Base-by-base conservation (phyloP, 92 coral and sea anemone species). In the Phenganax subtilis region DNA sequence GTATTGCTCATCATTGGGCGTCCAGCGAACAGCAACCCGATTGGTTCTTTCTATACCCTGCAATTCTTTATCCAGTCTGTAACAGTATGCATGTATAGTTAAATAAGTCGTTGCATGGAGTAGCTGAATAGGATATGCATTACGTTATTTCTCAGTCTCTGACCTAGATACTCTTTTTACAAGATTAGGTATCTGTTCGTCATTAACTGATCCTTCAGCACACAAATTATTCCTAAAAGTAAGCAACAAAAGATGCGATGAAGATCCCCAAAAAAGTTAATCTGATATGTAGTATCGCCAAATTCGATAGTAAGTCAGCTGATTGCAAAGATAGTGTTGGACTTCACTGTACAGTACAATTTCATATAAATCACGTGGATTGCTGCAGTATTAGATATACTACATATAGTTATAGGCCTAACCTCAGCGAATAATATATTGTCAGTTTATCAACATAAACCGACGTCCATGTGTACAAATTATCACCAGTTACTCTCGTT, bases 41-140 rank as follows among this genome's bases (percentile, higher is more conserved):
- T 73, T 44, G 16, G 78, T 47, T 28, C 15, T 44, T 52, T 73
- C 78, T 7, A 73, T 7, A 44, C 10, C 14, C 0, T 47, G 55
- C 28, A 73, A 16, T 14, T 73, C 78, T 12, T 73, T 73, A 73
- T 73, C 78, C 8, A 73, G 58, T 73, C 78, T 73, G 9, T 0
- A 73, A 73, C 16, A 52, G 15, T 20, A 17, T 12, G 14, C 51
- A 52, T 10, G 27, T 9, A 15, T 9, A 65, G 17, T 28, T 10
- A 65, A 65, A 17, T 65, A 44, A 65, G 30, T 17, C 2, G 10
- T 17, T 11, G 10, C 25, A 17, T 11, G 10, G 28, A 2, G 11
- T 44, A 65, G 10, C 2, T 11, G 3, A 65, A 10, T 44, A 65
- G 0, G 30, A 65, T 4, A 44, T 17, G 31, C 71, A 65, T 10